Base-by-base conservation (phyloP, 2,888 invertebrate genomes). In the Pristionchus entomophagus region DNA sequence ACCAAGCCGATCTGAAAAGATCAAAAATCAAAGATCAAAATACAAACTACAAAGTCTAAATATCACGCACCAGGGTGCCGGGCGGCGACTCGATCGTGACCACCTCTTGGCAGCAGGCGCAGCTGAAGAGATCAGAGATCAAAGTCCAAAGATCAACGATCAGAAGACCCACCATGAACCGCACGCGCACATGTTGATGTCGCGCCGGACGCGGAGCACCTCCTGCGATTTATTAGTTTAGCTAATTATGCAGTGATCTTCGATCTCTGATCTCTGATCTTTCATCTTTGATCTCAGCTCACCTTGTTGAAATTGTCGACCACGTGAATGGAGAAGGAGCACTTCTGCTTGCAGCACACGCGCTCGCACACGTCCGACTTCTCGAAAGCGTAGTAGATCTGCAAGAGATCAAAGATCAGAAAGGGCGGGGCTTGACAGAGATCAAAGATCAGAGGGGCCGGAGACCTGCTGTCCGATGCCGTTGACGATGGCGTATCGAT, bases 131-230 rank as follows among this genome's bases (percentile, higher is more conserved):
- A n/a, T n/a, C 97, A 97, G 17, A 26, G n/a, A 51, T 0, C 19
- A 32, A 19, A 45, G 45, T 26, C 45, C 26, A 73, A 45, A 45
- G 41, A 41, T 73, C 45, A 38, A 26, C 2, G 2, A 45, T 32
- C 41, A 26, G 8, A 65, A 14, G 51, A 3, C 12, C 19, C 51
- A 6, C 0, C 97, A 97, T 92, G 96, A 97, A 92, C 96, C 96
- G 93, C 97, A 97, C 10, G 96, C 95, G 89, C 96, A 95, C 94
- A 97, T 97, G 8, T 96, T 96, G 59, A 97, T 94, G 0, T 97
- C 96, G 51, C 97, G 96, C 91, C 96, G 94, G 88, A 98, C 95
- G 93, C 97, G 96, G 91, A 98, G 96, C 53, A 97, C 96, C 95
- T 97, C 97, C 88, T 89, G 84, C 19, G 87, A 82, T 78, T n/a